A percentile compares a stretch with the other conserved stretches of the same genome.
Evolutionary conservation across 2,888 invertebrate genomes (phyloP).

Genomic region (Apodemia mormo): DNA sequence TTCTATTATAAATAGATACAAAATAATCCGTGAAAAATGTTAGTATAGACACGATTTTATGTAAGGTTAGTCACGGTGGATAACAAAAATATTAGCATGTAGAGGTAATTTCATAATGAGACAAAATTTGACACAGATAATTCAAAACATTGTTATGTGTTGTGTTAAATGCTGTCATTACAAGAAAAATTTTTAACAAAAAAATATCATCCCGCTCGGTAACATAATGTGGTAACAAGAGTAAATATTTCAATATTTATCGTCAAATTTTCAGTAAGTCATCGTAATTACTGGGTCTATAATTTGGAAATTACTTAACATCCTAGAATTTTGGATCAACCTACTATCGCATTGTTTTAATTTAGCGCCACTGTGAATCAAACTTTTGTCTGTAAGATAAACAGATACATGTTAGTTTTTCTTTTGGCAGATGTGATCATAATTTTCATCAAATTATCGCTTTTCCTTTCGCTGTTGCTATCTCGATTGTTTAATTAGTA

Average conservation of each 20-base stretch:
- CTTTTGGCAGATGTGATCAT: constrained; percentile 43
- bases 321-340: not conserved
- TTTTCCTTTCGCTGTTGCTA: constrained; percentile 52
- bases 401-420: constrained; percentile 45
- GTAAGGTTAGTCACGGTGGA: not conserved
- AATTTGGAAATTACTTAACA: not conserved
- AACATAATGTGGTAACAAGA: no score
- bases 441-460: constrained; percentile 50
- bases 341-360: not conserved
- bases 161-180: no score
- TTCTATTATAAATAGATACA: no score
- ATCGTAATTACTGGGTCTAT: not conserved
- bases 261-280: no score
- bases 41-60: not conserved
- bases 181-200: no score
- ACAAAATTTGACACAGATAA: not conserved
- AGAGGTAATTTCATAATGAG: not conserved
- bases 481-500: constrained; percentile 29
- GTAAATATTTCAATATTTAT: no score
- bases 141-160: no score
- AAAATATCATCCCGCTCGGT: no score
- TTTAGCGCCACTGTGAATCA: not conserved
- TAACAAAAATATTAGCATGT: constrained; percentile 3
- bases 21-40: not conserved
- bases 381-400: constrained; percentile 39